Evolutionary conservation across 2,888 invertebrate genomes (phyloP), one percentile per base, ranked within the genome.

Genomic region (Leptogaster cylindrica): DNA sequence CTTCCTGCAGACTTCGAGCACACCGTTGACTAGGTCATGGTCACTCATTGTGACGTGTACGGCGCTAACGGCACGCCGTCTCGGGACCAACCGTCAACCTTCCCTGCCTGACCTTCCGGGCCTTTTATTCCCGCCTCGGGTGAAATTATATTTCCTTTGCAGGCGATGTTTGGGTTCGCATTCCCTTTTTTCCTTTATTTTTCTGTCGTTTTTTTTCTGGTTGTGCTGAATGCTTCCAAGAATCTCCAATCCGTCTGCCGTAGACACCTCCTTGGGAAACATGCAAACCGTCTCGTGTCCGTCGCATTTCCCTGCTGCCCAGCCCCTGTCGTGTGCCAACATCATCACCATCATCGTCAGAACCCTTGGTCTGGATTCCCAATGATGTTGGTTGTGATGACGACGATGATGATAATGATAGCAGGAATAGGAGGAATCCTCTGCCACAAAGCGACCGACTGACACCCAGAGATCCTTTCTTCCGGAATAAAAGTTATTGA

Each of bases 11-110:
- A 55, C 46, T 55, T 66, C 55, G 52, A 66, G 44, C 52, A 41
- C 44, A 55, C 52, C 52, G 55, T 66, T 36, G 28, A 25, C 66
- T 55, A 66, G 66, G 66, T 66, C 66, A 66, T 52, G 66, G 52
- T 52, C 52, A 52, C 44, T 55, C 52, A 41, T 44, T 52, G 52
- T 52, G 66, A 44, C 41, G 66, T 51, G 18, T 12, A 61, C 44
- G n/a, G n/a, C n/a, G 61, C 44, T 44, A 44, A 44, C 41, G 44
- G 61, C 44, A 61, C 44, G 44, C 27, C 27, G 27, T 14, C 25
- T 23, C 27, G 2, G 16, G 41, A 5, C 20, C 23, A 25, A 27
- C 41, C 28, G 44, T 23, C 61, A 61, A 61, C 44, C 61, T 61
- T 61, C 23, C 61, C 44, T n/a, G n/a, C n/a, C n/a, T 16, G 44